These are phyloP conservation scores for Athene noctua DNA, from an alignment of 2,113 vertebrate genomes.

Conservation along the genomic window DNA sequence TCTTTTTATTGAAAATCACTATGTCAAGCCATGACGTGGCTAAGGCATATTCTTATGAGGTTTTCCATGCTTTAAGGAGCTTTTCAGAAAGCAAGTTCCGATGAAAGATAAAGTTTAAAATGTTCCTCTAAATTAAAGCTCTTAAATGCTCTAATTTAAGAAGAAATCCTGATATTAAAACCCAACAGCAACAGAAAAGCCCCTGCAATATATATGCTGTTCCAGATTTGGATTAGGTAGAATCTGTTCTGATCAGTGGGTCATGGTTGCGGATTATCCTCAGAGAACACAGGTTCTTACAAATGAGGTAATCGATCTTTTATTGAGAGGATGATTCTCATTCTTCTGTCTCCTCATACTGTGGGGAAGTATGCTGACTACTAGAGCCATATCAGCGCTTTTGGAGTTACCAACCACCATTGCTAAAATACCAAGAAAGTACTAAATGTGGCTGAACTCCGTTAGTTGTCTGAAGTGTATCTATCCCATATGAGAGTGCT, in stretches of 20 bases:
- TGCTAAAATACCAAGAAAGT: not conserved
- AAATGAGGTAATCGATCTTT: not conserved
- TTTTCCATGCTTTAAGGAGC: not conserved
- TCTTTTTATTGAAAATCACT: not conserved
- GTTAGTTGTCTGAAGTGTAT: not conserved
- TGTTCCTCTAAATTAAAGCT: not conserved
- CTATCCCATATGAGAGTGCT: not conserved
- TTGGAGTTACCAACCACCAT: no score
- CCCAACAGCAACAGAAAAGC: not conserved
- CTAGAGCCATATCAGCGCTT: not conserved
- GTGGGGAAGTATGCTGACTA: not conserved
- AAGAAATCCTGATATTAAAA: not conserved
- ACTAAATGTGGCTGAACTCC: not conserved
- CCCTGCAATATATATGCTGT: not conserved
- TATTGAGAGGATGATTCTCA: not conserved
- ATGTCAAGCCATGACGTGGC: not conserved
- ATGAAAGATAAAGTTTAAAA: not conserved
- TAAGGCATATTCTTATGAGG: not conserved
- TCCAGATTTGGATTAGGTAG: not conserved
- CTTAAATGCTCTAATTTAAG: not conserved
- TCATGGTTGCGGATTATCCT: not conserved
- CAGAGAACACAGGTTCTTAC: not conserved
- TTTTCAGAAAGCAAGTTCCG: not conserved
- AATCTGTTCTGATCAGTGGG: not conserved
- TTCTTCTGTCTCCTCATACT: not conserved